Percentiles rank a stretch among this genome's conserved stretches.
Conservation (phyloP, 1,140 invertebrate species). For the Camponotus vicinus region DNA sequence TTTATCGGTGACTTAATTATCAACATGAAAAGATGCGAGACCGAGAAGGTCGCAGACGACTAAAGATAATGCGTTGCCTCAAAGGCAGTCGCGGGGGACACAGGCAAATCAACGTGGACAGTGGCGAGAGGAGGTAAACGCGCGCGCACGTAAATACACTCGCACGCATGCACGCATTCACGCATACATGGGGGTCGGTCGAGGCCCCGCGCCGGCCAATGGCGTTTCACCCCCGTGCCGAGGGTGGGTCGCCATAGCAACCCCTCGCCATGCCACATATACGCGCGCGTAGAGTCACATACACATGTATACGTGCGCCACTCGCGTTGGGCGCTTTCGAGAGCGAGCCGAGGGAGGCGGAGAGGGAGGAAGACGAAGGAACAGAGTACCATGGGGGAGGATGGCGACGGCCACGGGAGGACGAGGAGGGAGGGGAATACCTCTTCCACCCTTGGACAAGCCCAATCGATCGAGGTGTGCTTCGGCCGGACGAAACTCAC, state of each 20-base stretch:
- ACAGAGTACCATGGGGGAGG: slow-evolving; percentile 51
- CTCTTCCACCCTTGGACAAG: slow-evolving; percentile 85
- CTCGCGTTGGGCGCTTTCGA: slow-evolving; percentile 67
- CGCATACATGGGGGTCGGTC: slow-evolving; percentile 77
- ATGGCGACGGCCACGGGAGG: slow-evolving; percentile 50
- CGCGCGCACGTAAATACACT: slow-evolving; percentile 33
- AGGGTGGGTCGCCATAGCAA: slow-evolving; percentile 84
- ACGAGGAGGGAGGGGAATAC: slow-evolving; percentile 63
- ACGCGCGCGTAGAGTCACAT: slow-evolving; percentile 65
- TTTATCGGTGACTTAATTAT: neutral
- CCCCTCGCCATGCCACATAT: slow-evolving; percentile 78
- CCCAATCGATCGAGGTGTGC: slow-evolving; percentile 87
- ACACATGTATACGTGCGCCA: slow-evolving; percentile 67
- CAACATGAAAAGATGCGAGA: neutral
- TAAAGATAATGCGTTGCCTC: neutral
- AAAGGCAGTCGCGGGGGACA: neutral
- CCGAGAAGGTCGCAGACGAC: neutral
- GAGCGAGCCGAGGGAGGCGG: slow-evolving; percentile 17
- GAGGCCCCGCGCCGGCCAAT: slow-evolving; percentile 84
- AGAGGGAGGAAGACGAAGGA: slow-evolving; percentile 40
- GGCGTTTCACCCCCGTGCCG: slow-evolving; percentile 85
- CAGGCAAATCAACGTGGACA: slow-evolving; percentile 73
- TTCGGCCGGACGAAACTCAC: slow-evolving; percentile 86
- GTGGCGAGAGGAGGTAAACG: slow-evolving; percentile 67
- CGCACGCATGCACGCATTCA: slow-evolving; percentile 48